A percentile compares a stretch with the other conserved stretches of the same genome.
phyloP scores from a whole-genome alignment of 2,888 invertebrate genomes.

The Mechanitis mazaeus region DNA sequence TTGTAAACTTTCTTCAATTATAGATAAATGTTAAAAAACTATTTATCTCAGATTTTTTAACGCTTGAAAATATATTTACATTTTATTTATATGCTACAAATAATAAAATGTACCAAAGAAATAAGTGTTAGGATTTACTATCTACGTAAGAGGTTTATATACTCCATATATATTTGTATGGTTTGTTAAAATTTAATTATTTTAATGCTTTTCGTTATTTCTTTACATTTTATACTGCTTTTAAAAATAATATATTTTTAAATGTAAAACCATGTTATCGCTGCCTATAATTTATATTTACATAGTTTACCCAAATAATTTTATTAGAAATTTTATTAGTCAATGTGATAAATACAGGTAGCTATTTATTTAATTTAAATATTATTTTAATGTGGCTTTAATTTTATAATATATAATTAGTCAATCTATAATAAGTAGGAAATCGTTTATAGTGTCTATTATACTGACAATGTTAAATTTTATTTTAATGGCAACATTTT shows the following conservation, averaged over 20 bases:
- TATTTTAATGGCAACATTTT: slow-evolving; percentile 1
- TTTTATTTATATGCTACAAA: background rate
- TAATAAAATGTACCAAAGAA: background rate
- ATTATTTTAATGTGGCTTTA: too few species aligned
- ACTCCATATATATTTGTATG: too few species aligned
- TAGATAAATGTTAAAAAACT: background rate
- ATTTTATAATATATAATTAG: too few species aligned
- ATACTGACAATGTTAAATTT: slow-evolving; percentile 10
- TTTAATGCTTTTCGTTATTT: too few species aligned
- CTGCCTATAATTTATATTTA: too few species aligned
- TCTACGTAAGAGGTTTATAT: background rate
- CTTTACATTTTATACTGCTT: too few species aligned
- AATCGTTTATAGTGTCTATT: slow-evolving; percentile 14
- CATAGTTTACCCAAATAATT: background rate
- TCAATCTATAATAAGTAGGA: too few species aligned
- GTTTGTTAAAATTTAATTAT: too few species aligned
- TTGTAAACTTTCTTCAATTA: slow-evolving; percentile 9
- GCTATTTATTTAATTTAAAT: too few species aligned
- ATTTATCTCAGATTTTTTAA: background rate
- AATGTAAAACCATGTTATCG: too few species aligned
- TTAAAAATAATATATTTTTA: too few species aligned
- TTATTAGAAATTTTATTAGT: background rate
- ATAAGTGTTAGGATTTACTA: background rate
- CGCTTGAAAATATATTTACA: background rate
- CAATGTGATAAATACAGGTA: too few species aligned